phyloP scores from a whole-genome alignment of 2,113 vertebrate genomes.

The Silurus asotus region DNA sequence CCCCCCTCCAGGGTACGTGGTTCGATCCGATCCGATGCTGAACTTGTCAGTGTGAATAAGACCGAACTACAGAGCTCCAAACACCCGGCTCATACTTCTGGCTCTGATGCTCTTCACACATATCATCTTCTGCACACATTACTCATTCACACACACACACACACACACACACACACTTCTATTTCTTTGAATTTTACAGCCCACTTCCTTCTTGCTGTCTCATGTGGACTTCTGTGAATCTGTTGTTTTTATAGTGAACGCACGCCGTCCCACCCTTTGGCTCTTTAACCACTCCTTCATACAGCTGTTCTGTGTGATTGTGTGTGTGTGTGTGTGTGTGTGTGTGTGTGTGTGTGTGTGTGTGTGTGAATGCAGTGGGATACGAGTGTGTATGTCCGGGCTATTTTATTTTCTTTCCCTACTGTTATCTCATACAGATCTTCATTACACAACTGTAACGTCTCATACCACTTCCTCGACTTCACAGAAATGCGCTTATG shows the following conservation, averaged over 20 bases:
- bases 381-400: not conserved
- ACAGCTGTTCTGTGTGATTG: slow-evolving; percentile 65
- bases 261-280: slow-evolving; percentile 20
- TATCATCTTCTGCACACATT: not conserved
- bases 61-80: not conserved
- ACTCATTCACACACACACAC: not conserved
- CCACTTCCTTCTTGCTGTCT: slow-evolving; percentile 30
- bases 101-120: not conserved
- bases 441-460: not conserved
- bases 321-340: slow-evolving; percentile 33
- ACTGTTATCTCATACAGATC: not conserved
- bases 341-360: not conserved
- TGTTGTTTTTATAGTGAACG: slow-evolving; percentile 26
- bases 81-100: not conserved
- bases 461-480: not conserved
- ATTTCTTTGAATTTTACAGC: not conserved
- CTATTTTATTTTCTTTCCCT: not conserved
- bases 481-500: not conserved
- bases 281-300: slow-evolving; percentile 65
- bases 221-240: slow-evolving; percentile 39
- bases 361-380: not conserved
- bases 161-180: slow-evolving; percentile 2
- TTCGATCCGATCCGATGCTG: not conserved
- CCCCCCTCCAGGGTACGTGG: slow-evolving; percentile 85
- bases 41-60: not conserved